phyloP scores from a whole-genome alignment of 2,797 vertebrate species.

The Psittacula derbiana region DNA sequence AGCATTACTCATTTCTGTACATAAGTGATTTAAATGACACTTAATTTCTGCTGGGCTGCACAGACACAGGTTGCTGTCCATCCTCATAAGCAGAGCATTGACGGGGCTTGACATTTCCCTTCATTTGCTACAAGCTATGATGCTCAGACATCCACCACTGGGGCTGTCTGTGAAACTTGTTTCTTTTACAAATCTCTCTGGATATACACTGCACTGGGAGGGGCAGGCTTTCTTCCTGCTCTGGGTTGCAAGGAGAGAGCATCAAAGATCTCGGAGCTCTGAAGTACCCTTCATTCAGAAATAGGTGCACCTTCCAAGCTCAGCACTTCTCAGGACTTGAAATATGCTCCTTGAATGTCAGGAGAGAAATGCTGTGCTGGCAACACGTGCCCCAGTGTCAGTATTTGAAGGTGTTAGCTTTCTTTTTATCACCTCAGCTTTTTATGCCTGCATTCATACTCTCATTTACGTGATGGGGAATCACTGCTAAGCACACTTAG shows the following conservation, averaged over 20 bases:
- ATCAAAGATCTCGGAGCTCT: conserved; percentile 3
- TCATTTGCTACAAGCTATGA: neutral
- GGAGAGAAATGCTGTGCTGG: conserved; percentile 17
- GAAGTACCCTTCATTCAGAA: conserved; percentile 31
- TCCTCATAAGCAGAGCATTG: conserved; percentile 15
- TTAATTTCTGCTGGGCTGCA: conserved; percentile 22
- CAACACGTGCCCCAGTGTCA: neutral
- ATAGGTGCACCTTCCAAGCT: conserved; percentile 15
- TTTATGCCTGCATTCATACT: neutral
- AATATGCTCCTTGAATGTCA: conserved; percentile 9
- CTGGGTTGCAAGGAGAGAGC: neutral
- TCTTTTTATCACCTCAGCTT: conserved; percentile 33
- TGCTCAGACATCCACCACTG: neutral
- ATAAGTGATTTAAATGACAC: neutral
- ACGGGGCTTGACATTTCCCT: conserved; percentile 2
- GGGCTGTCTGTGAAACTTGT: neutral
- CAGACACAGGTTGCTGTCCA: conserved; percentile 13
- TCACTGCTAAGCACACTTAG: neutral
- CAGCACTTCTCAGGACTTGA: conserved; percentile 9
- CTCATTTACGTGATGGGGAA: neutral
- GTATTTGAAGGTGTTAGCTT: conserved; percentile 32
- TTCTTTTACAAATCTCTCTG: conserved; percentile 17
- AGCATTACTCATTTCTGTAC: neutral
- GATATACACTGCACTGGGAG: neutral
- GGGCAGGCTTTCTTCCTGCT: neutral